Base-by-base conservation (phyloP, 2,113 vertebrate genomes). In the Phyllopteryx taeniolatus region DNA sequence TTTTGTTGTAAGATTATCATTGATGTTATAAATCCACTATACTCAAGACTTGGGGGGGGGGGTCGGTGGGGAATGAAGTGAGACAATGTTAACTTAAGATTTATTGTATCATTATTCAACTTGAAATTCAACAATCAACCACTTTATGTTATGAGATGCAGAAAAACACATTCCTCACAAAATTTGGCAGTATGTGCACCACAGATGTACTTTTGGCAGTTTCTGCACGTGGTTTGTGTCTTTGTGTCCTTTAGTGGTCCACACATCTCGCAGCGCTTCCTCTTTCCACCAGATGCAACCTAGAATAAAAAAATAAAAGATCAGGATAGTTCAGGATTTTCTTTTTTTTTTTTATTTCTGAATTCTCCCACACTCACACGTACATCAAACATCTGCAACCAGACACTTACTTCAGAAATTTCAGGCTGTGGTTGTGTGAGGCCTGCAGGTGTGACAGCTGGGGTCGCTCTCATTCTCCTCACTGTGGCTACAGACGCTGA, bases 101-200 rank as follows among this genome's bases (percentile, higher is more conserved):
- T 56, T 56, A 56, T 56, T 56, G 53, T 22, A 10, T 56, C 2
- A 56, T 56, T 56, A 3, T 22, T 56, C n/a, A 56, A 56, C 20
- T 22, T 56, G 53, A 56, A n/a, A 56, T 56, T 11, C 49, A 56
- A n/a, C 53, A n/a, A 53, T 20, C 51, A 20, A 53, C 51, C 19
- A 12, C 53, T 22, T 56, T 56, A 56, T 56, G 53, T 22, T 11
- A 22, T n/a, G 53, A 56, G n/a, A 56, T 56, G 53, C 53, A 56
- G 53, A 22, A 56, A 56, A 56, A 56, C 53, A 56, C 53, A 56
- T 56, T 56, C 20, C 9, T 56, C 53, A 56, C 53, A 56, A 56
- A 56, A n/a, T 56, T 56, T 56, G 53, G n/a, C 53, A n/a, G 53
- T 56, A 56, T 56, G 53, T 56, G 53, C 53, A n/a, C 53, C 53